Base-by-base conservation (phyloP, 2,888 invertebrate genomes). In the Acanthopleura granulata region DNA sequence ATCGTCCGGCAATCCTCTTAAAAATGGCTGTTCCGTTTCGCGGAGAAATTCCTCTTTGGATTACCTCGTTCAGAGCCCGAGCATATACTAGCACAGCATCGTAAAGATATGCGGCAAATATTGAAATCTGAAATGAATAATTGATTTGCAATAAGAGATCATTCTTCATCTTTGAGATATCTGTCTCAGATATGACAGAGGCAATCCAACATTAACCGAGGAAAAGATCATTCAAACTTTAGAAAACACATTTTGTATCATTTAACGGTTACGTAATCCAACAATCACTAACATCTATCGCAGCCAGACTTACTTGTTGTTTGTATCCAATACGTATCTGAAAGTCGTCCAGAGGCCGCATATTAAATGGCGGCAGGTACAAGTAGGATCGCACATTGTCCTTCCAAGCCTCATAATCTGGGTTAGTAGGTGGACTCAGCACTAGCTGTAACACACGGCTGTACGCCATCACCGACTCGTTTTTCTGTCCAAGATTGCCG, bases 81-180 rank as follows among this genome's bases (percentile, higher is more conserved):
- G 96, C 96, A 91, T 96, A 96, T 74, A 97, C 93, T 88, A 94
- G 93, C 4, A 97, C 95, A 0, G 96, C 96, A 85, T 97, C 97
- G 90, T 95, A 97, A 0, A 96, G 92, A 87, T 96, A 95, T 0
- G 96, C 94, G 0, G 96, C 96, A 91, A 95, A 94, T 66, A 66
- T 66, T 1, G 66, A 66, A 6, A 22, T 66, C 29, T 66, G 40
- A 40, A 40, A 40, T 40, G 9, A 9, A 40, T 40, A 40, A 9
- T 40, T 27, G 25, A 25, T 27, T 27, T 16, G 15, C 15, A 62
- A 62, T 51, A 51, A 15, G 51, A 51, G 18, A 51, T 51, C 14
- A 51, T 15, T 18, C 51, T 14, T 51, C 51, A 51, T 51, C 14
- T 51, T 51, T 51, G n/a, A n/a, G n/a, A n/a, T n/a, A n/a, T n/a